These are phyloP conservation scores for Anoura caudifer DNA, from an alignment of 2,113 vertebrate genomes.

Conservation along the genomic window DNA sequence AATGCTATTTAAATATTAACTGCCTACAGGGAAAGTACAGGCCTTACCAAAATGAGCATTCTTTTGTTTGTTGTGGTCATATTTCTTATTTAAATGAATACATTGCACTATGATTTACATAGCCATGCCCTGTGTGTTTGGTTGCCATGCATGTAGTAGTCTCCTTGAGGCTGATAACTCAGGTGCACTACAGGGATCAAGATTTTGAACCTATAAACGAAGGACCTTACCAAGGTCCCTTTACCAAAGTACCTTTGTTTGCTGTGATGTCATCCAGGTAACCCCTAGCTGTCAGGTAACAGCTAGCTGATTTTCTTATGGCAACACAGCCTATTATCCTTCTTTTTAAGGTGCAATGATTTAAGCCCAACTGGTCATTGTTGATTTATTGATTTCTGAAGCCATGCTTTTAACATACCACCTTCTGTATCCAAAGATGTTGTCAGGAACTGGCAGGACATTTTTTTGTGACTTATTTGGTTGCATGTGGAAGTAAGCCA, in stretches of 20 bases:
- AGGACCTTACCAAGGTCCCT: no score
- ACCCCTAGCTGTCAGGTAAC: not conserved
- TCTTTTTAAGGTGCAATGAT: not conserved
- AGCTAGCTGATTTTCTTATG: not conserved
- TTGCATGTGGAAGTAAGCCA: not conserved
- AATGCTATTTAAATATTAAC: slow-evolving; percentile 54
- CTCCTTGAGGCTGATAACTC: not conserved
- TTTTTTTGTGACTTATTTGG: not conserved
- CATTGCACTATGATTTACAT: not conserved
- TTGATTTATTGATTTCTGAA: not conserved
- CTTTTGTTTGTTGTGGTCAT: not conserved
- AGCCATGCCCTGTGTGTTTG: not conserved
- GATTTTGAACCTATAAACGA: not conserved
- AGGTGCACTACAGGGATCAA: not conserved
- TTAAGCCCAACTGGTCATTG: not conserved
- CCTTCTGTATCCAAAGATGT: not conserved
- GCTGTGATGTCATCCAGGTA: not conserved
- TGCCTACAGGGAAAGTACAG: not conserved
- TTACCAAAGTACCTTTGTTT: not conserved
- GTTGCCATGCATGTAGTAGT: not conserved
- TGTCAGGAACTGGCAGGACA: not conserved
- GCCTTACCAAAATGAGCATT: not conserved
- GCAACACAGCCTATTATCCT: not conserved
- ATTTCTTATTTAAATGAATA: slow-evolving; percentile 16
- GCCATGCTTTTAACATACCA: not conserved